Base-by-base conservation (phyloP, 2,888 invertebrate genomes). In the Pollenia amentaria region DNA sequence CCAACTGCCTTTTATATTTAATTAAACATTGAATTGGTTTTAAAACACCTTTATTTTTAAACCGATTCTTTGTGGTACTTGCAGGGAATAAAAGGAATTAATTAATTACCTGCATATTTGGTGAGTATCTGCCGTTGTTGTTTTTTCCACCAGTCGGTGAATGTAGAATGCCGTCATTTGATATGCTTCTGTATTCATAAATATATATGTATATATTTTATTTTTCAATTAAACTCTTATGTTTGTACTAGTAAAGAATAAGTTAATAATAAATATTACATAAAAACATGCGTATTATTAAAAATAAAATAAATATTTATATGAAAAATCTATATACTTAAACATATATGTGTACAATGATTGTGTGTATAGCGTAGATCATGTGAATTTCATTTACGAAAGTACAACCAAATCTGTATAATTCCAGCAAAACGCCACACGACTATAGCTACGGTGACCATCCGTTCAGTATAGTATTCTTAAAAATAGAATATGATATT, bases 141-240 rank as follows among this genome's bases (percentile, higher is more conserved):
- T 14, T 48, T 57, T 83, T 83, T 14, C 89, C 89, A 85, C 90
- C 90, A 51, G 89, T 89, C 29, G 90, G 90, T 72, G 91, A 91
- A 80, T 89, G 90, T 40, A 90, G 89, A 84, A 90, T 89, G 42
- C 89, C 89, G 80, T 90, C 89, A 55, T 89, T 90, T 2, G 89
- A 87, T 46, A 88, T 85, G 82, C 81, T 89, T 83, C 90, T 90
- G 57, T 53, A 18, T 40, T 38, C 10, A 46, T 62, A 46, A 64
- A 77, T 65, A 55, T 44, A 64, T 21, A 29, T 70, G 18, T 14
- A 18, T 64, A 8, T 44, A 18, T 64, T 62, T 62, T 2, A 3
- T 10, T 21, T 12, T 21, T 2, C 2, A 18, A 55, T 2, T 11
- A 55, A 11, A 18, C 6, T 29, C 29, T 29, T 29, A 29, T 29